phyloP scores from a whole-genome alignment of 2,797 vertebrate species.

The Danio tinwini region DNA sequence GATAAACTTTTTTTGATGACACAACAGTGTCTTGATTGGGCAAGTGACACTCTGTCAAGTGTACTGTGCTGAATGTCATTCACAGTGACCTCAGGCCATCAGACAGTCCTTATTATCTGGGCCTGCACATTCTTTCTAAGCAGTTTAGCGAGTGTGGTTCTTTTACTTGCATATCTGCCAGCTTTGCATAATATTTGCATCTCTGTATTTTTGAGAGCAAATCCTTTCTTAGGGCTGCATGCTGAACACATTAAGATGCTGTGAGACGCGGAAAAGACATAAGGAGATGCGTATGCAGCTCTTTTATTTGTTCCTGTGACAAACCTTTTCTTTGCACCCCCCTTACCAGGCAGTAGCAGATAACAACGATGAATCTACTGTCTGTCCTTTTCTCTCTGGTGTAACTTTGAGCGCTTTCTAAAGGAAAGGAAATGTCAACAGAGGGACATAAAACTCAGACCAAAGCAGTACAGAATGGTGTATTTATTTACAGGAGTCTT shows the following conservation, averaged over 20 bases:
- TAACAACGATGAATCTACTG: conserved; percentile 65
- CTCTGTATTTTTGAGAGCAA: not conserved
- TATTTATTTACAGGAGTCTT: conserved; percentile 68
- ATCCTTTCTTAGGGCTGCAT: conserved; percentile 3
- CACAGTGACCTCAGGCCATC: not conserved
- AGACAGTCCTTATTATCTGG: not conserved
- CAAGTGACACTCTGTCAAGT: conserved; percentile 1
- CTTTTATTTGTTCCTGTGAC: conserved; percentile 56
- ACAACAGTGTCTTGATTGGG: not conserved
- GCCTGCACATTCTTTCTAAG: not conserved
- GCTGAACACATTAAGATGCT: conserved; percentile 32
- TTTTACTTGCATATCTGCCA: conserved; percentile 14
- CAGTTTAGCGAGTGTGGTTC: conserved; percentile 1
- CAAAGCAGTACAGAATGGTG: conserved; percentile 65
- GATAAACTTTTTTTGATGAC: not conserved
- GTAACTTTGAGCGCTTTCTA: conserved; percentile 47
- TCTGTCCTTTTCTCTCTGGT: conserved; percentile 42
- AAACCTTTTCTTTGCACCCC: conserved; percentile 55
- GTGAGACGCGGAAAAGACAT: not conserved
- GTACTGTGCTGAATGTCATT: not conserved
- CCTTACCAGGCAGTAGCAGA: conserved; percentile 53
- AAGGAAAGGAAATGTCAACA: conserved; percentile 68
- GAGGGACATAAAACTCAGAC: conserved; percentile 70
- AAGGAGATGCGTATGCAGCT: not conserved
- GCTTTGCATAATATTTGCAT: conserved; percentile 30